Evolutionary conservation across 1,140 invertebrate genomes (phyloP).

Genomic region (Andricus grossulariae): DNA sequence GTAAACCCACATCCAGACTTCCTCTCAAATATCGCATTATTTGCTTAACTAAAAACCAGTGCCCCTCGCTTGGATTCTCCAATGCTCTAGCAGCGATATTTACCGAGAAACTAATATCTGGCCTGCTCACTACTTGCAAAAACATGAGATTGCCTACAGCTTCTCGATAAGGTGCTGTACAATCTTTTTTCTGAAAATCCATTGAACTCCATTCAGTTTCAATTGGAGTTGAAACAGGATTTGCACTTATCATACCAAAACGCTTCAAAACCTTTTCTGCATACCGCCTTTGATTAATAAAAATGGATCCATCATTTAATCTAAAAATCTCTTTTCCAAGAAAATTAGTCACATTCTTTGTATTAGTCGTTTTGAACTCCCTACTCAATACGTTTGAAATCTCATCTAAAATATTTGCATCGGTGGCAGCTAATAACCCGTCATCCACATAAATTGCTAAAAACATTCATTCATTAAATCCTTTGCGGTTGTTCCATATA

Average conservation of each 20-base stretch:
- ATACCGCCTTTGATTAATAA: no score
- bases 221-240: no score
- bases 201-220: conserved; percentile 42
- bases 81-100: no score
- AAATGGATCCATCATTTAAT: no score
- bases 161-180: conserved; percentile 48
- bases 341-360: no score
- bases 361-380: no score
- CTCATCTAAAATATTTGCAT: conserved; percentile 35
- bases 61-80: conserved; percentile 50
- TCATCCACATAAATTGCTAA: conserved; percentile 58
- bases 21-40: conserved; percentile 59
- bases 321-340: no score
- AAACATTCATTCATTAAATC: conserved; percentile 48
- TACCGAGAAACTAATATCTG: no score
- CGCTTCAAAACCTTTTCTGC: no score
- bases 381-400: conserved; percentile 26
- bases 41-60: conserved; percentile 63
- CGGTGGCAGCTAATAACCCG: conserved; percentile 44
- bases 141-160: conserved; percentile 63
- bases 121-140: conserved; percentile 66
- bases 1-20: no score
- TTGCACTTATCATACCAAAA: no score
- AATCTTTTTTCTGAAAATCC: conserved; percentile 33
- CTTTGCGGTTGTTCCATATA: conserved; percentile 45